Evolutionary conservation across 2,888 invertebrate species (phyloP).

Genomic region (Philereme vetulata): DNA sequence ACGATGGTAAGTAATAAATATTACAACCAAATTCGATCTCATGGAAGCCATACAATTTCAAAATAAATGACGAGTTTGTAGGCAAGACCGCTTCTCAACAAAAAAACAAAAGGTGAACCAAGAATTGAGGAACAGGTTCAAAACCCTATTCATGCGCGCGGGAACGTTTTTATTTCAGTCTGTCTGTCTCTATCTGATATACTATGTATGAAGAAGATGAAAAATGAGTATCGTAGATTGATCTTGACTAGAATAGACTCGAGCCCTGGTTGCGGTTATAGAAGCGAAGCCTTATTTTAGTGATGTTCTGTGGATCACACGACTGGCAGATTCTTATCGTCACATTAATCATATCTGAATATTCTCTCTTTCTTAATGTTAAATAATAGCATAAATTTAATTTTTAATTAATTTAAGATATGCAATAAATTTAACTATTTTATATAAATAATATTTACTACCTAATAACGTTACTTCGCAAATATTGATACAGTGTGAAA

Average conservation of each 20-base stretch:
- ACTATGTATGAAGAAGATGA: conserved; percentile 42
- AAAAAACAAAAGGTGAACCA: conserved; percentile 56
- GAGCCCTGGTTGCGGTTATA: conserved; percentile 60
- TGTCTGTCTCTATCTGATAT: conserved; percentile 40
- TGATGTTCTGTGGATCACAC: conserved; percentile 1
- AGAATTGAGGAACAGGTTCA: conserved; percentile 61
- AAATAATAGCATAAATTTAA: too few relatives aligned
- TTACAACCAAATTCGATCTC: conserved; percentile 17
- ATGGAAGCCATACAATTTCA: conserved; percentile 37
- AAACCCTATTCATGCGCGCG: conserved; percentile 46
- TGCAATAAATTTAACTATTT: too few relatives aligned
- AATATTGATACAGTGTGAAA: too few relatives aligned
- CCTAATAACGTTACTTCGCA: too few relatives aligned
- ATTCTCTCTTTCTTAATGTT: too few relatives aligned
- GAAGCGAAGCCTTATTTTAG: conserved; percentile 69
- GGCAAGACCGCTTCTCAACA: conserved; percentile 44
- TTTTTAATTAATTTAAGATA: too few relatives aligned
- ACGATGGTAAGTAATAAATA: conserved; percentile 1
- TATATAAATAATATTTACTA: too few relatives aligned
- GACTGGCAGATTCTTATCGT: neutral
- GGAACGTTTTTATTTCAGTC: conserved; percentile 44
- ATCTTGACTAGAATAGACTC: conserved; percentile 35
- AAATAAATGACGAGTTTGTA: conserved; percentile 38
- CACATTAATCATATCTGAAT: too few relatives aligned
- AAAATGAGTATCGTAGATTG: conserved; percentile 37